phyloP scores from a whole-genome alignment of 2,888 invertebrate genomes.

The Leptinotarsa haldemani region DNA sequence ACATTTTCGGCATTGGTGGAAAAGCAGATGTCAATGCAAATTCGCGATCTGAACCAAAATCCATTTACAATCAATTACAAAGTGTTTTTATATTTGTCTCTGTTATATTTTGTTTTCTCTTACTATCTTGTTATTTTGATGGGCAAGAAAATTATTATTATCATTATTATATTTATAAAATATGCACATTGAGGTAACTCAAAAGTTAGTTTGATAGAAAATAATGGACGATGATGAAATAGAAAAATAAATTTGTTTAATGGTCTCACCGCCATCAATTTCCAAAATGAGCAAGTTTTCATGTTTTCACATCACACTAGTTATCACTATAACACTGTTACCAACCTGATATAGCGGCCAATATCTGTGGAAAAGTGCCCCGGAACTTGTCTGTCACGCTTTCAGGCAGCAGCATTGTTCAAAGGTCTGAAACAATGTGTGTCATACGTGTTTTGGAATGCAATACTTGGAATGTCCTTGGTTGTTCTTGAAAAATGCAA shows the following conservation, averaged over 20 bases:
- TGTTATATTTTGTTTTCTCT: too few relatives aligned
- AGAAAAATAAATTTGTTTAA: neutral
- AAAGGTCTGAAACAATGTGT: constrained; percentile 2
- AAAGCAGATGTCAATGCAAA: too few relatives aligned
- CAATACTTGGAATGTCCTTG: constrained; percentile 31
- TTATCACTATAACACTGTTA: constrained; percentile 19
- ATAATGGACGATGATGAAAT: neutral
- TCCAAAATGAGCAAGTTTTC: too few relatives aligned
- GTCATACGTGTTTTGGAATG: constrained; percentile 3
- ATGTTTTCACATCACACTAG: too few relatives aligned
- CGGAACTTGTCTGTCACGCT: constrained; percentile 53
- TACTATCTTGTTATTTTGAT: too few relatives aligned
- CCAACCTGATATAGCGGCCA: constrained; percentile 61
- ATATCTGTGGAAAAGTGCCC: constrained; percentile 59
- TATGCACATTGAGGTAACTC: neutral
- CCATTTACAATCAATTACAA: too few relatives aligned
- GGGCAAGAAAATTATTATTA: too few relatives aligned
- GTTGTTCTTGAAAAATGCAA: constrained; percentile 6
- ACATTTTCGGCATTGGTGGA: too few relatives aligned
- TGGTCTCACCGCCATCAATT: neutral
- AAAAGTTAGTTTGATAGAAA: neutral
- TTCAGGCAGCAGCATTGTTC: constrained; percentile 38
- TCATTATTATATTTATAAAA: neutral
- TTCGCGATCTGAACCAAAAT: too few relatives aligned
- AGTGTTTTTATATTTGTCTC: too few relatives aligned